phyloP scores from a whole-genome alignment of 2,797 vertebrate species.

The Urocyon cinereoargenteus region DNA sequence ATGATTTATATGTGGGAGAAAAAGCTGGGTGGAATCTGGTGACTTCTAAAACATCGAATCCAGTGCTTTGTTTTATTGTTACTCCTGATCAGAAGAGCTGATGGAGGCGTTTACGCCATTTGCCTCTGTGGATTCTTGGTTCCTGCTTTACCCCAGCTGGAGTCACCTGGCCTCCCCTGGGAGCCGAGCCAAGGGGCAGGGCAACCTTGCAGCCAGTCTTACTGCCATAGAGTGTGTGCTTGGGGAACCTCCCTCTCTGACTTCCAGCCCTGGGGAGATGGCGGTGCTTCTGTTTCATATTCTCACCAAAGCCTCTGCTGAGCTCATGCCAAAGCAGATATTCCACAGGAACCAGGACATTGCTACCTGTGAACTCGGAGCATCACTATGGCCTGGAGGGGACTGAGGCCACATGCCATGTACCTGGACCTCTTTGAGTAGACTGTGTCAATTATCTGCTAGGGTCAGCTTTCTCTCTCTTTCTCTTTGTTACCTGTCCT shows the following conservation, averaged over 20 bases:
- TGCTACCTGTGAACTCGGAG: neutral
- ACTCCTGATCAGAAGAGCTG: neutral
- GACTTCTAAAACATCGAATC: neutral
- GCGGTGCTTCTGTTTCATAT: neutral
- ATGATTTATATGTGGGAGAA: neutral
- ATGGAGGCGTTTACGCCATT: neutral
- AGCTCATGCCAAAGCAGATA: neutral
- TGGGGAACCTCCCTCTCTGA: neutral
- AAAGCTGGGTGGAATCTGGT: neutral
- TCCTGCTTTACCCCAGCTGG: neutral
- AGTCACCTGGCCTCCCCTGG: neutral
- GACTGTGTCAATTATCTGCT: neutral
- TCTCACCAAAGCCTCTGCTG: neutral
- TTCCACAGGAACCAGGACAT: too few relatives aligned
- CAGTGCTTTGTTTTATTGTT: neutral
- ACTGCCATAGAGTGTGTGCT: neutral
- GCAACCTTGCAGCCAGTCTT: neutral
- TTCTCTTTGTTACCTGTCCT: neutral
- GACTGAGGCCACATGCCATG: neutral
- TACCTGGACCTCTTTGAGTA: neutral
- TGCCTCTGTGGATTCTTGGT: neutral
- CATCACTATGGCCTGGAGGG: neutral
- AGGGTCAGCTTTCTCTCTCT: too few relatives aligned
- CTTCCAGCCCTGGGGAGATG: neutral
- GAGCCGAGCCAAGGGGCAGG: neutral